Evolutionary conservation across 2,888 invertebrate genomes (phyloP), one percentile per base, ranked within the genome.

Genomic region (Spisula subtruncata): DNA sequence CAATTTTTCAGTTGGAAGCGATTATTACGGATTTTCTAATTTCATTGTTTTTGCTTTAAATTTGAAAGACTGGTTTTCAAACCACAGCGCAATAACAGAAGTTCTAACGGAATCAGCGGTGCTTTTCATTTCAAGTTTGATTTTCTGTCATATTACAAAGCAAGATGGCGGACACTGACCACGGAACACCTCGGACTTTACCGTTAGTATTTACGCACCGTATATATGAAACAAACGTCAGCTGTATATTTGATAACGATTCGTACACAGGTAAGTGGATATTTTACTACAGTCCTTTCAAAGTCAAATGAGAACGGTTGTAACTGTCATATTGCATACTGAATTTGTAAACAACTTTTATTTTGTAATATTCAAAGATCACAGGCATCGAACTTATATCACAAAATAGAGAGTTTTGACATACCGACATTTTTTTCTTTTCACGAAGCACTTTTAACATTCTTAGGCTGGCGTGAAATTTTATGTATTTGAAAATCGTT

Each of bases 161-260:
- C n/a, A 81, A 35, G 29, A 82, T 82, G 82, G 82, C 80, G n/a
- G 46, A 75, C 32, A 18, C 85, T 80, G 85, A 80, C 29, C 14
- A 75, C 18, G 20, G 41, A 32, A 16, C 25, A 29, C 81, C 88
- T 18, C 16, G 48, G n/a, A 83, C 89, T 32, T 32, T 81, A 18
- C 86, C 84, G 51, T 81, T 89, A 8, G 89, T 89, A 32, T 89
- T 89, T 56, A 89, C 89, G 29, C 86, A 83, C 12, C 32, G 20
- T 12, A 20, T n/a, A 5, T 83, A 86, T 48, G 46, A 35, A 12
- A 79, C 18, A 10, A 35, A 83, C 20, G 71, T 81, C 8, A 85
- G 48, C 25, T 89, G 89, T 84, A 81, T 89, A 32, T 81, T 84
- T 66, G 84, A 86, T 71, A 89, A 89, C 54, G 89, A 89, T 46